Evolutionary conservation across 1,140 invertebrate genomes (phyloP), one percentile per base, ranked within the genome.

Genomic region (Stenopsyche tienmushanensis): DNA sequence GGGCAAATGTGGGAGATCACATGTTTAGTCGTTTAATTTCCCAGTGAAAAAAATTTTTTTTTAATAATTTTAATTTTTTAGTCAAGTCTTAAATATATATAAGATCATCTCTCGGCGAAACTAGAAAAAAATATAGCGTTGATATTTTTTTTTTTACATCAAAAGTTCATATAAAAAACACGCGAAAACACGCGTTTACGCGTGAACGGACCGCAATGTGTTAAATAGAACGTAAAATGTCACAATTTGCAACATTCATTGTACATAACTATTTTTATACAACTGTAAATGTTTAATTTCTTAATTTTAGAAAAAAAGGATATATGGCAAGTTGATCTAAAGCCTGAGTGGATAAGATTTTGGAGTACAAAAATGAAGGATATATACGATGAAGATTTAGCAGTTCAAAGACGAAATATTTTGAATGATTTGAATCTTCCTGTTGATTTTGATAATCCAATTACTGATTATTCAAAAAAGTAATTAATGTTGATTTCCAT

Each of bases 341-440:
- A 92, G 71, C 89, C 90, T 0, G 91, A 93, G 71, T 94, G 91
- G 91, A 92, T 92, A 42, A 77, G 84, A 29, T 92, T 85, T 72
- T 94, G 91, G 91, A 90, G 89, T 72, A 84, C 85, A 59, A 82
- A 88, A 13, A 90, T 92, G 85, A 84, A 87, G 20, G 88, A 92
- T 63, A 75, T 94, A 1, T 88, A 91, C 71, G 83, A 85, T 10
- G 84, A 85, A 18, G 87, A 90, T 64, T 53, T 90, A 3, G 79
- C 83, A 34, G 73, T 78, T 7, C 78, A 84, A 20, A 70, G 78
- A 20, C 83, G 83, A 66, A 85, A 83, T 60, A 77, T 83, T 15
- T 44, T 60, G 18, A 60, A 45, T 23, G 57, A 60, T 23, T 41
- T 60, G 1, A 20, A 24, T 2, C 34, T 57, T 15, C 54, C 54